These are phyloP conservation scores for Apis mellifera DNA, from an alignment of 1,140 invertebrate genomes.

Conservation along the genomic window DNA sequence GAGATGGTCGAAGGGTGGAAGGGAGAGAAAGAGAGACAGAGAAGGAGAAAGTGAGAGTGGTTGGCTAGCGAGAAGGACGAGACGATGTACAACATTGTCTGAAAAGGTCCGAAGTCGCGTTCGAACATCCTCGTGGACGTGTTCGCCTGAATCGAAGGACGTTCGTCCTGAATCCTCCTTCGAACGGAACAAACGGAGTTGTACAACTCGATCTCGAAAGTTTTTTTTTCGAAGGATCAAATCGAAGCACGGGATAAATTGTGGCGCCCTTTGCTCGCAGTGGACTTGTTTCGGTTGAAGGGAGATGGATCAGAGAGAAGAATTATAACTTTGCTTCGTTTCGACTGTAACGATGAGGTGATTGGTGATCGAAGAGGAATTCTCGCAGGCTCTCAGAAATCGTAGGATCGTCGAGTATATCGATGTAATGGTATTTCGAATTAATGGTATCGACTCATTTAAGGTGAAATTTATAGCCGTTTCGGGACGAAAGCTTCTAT, in stretches of 20 bases:
- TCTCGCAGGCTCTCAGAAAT: not conserved
- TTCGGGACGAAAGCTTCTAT: not conserved
- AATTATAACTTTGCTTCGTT: not conserved
- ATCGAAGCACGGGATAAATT: not conserved
- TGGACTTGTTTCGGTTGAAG: not conserved
- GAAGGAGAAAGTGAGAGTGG: conserved; percentile 53
- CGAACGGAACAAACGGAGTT: not conserved
- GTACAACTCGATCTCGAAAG: not conserved
- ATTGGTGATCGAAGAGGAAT: not conserved
- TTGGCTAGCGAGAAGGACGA: conserved; percentile 49
- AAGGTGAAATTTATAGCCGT: not conserved
- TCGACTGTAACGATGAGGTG: not conserved
- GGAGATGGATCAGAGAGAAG: not conserved
- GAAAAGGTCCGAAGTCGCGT: conserved; percentile 45
- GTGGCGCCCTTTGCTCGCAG: no score
- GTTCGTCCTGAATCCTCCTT: conserved; percentile 30
- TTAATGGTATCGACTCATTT: not conserved
- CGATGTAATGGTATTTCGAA: no score
- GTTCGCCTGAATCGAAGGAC: conserved; percentile 41
- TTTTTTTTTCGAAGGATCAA: not conserved
- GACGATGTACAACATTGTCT: conserved; percentile 23
- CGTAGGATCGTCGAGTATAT: conserved; percentile 7
- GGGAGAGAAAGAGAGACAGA: conserved; percentile 63
- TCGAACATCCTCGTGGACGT: conserved; percentile 14
- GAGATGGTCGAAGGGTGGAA: conserved; percentile 40